Evolutionary conservation across 2,113 vertebrate species (phyloP).

Genomic region (Prinia subflava): DNA sequence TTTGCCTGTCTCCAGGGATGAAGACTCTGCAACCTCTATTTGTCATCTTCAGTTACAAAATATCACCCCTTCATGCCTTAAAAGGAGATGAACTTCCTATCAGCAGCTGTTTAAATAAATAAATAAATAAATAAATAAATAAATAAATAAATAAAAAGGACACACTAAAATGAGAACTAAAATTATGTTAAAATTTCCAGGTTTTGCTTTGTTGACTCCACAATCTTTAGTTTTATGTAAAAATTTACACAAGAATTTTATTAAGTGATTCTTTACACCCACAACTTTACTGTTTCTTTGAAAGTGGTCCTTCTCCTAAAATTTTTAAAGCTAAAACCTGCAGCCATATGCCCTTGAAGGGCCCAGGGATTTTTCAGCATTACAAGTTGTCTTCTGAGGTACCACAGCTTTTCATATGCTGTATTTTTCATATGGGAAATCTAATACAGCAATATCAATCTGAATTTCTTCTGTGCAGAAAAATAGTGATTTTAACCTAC

Average conservation of each 20-base stretch:
- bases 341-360: background rate
- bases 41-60: background rate
- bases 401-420: background rate
- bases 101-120: background rate
- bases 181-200: background rate
- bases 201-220: constrained; percentile 10
- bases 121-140: too few species aligned
- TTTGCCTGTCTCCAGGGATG: background rate
- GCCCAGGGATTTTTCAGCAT: background rate
- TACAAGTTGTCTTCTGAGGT: background rate
- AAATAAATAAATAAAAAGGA: background rate
- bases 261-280: constrained; percentile 13
- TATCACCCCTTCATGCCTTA: background rate
- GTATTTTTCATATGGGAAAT: background rate
- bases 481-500: background rate
- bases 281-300: constrained; percentile 33
- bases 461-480: background rate
- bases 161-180: background rate
- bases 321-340: background rate
- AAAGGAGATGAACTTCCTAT: background rate
- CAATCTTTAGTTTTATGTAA: background rate
- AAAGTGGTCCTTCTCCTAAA: background rate
- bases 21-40: background rate
- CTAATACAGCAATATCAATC: background rate
- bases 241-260: constrained; percentile 10